Base-by-base conservation (phyloP, 1,140 invertebrate genomes). In the Ptiloglossa arizonensis region DNA sequence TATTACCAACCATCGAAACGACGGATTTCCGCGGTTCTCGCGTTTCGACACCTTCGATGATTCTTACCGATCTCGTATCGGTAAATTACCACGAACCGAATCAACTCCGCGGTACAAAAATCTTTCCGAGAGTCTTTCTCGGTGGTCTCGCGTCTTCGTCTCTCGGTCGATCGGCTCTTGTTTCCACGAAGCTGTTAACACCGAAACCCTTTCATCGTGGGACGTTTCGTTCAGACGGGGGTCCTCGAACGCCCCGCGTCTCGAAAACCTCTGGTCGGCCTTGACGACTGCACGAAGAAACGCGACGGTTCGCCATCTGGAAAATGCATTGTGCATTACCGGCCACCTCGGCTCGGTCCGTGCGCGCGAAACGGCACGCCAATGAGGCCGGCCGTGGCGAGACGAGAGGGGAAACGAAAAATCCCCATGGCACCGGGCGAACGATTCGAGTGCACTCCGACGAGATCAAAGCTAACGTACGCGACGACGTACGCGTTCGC, bases 251-350 rank as follows among this genome's bases (percentile, higher is more conserved):
- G 8, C 41, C 38, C 15, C 71, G 24, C 44, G 22, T 63, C 60
- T 59, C 24, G 27, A 67, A 38, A 59, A 48, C 24, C 41, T 50
- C 41, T 50, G 66, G 66, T 62, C 32, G 35, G 66, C 66, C 50
- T 32, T 71, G 80, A 83, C 62, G 50, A 62, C 50, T 82, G 32
- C 62, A 22, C 46, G 56, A 62, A 62, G 80, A 22, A 79, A 73
- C 63, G 50, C 67, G 48, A 69, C 63, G 35, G 68, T 59, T 73
- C 68, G 62, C 73, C 22, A 54, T 22, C 35, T 44, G 80, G 66
- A 79, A 67, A 82, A 44, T 79, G 80, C 80, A 83, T 79, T 79
- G 81, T 83, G 75, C 81, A 83, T 83, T 83, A 79, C 17, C 19
- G 29, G 27, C 35, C 22, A 71, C 56, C 4, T n/a, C 52, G 17